These are phyloP conservation scores for Balearica regulorum DNA, from an alignment of 2,797 vertebrate species.

Conservation along the genomic window DNA sequence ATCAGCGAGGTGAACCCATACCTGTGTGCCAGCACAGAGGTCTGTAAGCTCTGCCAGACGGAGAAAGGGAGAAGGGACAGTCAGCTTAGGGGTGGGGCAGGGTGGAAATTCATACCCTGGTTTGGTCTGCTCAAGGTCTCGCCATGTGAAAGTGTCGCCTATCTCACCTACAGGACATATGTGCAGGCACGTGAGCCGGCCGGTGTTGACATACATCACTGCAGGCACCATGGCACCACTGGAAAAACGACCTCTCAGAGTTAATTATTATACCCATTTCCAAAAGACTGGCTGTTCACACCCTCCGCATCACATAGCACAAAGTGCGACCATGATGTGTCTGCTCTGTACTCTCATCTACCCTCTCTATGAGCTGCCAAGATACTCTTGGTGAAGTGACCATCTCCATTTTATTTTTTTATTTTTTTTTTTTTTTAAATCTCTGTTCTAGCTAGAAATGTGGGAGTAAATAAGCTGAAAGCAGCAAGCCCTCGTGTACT, in stretches of 20 bases:
- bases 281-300: neutral
- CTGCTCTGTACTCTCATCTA: neutral
- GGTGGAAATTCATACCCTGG: neutral
- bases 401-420: neutral
- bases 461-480: neutral
- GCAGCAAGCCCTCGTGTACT: neutral
- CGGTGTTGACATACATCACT: neutral
- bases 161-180: neutral
- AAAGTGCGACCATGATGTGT: neutral
- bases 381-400: neutral
- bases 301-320: neutral
- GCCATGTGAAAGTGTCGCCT: neutral
- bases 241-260: neutral
- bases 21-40: neutral
- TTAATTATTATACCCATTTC: neutral
- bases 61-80: neutral
- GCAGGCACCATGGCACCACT: neutral
- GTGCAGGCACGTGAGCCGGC: neutral
- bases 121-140: neutral
- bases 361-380: neutral
- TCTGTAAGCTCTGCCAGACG: neutral
- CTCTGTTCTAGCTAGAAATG: neutral
- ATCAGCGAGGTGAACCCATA: rapidly evolving
- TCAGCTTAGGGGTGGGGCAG: neutral
- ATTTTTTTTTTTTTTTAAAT: neutral